These are phyloP conservation scores for Abrostola tripartita DNA, from an alignment of 2,888 invertebrate genomes.

Conservation along the genomic window DNA sequence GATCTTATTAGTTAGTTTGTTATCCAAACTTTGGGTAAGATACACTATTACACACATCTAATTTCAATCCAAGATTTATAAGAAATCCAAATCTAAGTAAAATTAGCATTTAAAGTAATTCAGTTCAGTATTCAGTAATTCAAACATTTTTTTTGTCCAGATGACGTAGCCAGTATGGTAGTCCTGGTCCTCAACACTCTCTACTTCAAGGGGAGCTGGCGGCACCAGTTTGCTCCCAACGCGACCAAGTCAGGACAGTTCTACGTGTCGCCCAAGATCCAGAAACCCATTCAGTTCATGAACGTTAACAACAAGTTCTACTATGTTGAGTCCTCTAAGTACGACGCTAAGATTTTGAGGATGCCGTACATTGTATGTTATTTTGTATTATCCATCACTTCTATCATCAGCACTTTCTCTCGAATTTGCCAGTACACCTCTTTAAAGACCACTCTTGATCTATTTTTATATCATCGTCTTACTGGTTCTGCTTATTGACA, in stretches of 20 bases:
- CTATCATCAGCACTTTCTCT: background rate
- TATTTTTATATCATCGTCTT: too few species aligned
- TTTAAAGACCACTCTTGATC: too few species aligned
- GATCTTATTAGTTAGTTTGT: too few species aligned
- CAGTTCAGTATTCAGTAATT: too few species aligned
- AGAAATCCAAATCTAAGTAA: too few species aligned
- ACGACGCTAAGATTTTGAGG: conserved; percentile 91
- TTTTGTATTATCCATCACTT: background rate
- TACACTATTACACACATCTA: too few species aligned
- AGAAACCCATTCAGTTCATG: conserved; percentile 90
- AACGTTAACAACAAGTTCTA: conserved; percentile 90
- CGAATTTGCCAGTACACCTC: too few species aligned
- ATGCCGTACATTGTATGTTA: conserved; percentile 91
- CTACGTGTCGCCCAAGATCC: conserved; percentile 82
- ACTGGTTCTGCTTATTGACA: too few species aligned
- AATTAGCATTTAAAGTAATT: too few species aligned
- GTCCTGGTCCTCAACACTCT: conserved; percentile 92
- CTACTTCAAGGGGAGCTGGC: conserved; percentile 95
- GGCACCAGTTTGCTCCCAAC: conserved; percentile 90
- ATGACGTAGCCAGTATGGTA: conserved; percentile 89
- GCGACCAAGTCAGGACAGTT: conserved; percentile 89
- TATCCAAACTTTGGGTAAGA: too few species aligned
- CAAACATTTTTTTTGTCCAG: conserved; percentile 62
- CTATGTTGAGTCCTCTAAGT: conserved; percentile 88
- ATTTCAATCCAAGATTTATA: too few species aligned